Percentiles rank a stretch among this genome's conserved stretches.
phyloP scores from a whole-genome alignment of 1,140 invertebrate species.

The Sitobion miscanthi region DNA sequence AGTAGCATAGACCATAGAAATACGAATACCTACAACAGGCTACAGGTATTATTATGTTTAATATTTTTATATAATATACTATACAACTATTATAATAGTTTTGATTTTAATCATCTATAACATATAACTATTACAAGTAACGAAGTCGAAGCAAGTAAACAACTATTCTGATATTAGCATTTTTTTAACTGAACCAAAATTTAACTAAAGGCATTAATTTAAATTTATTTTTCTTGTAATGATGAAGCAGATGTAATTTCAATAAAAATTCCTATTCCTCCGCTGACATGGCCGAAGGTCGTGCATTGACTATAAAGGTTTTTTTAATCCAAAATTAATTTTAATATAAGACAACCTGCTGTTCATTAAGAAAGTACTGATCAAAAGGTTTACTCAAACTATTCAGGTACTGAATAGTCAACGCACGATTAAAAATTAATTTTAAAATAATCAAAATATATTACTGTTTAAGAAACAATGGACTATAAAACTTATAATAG shows the following conservation, averaged over 20 bases:
- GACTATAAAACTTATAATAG: too few species aligned
- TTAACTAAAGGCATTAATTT: not conserved
- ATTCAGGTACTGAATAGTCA: not conserved
- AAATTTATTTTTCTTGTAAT: not conserved
- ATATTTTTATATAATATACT: too few species aligned
- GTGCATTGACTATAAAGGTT: not conserved
- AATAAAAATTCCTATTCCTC: not conserved
- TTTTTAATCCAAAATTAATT: not conserved
- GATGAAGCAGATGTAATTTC: not conserved
- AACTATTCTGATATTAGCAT: not conserved
- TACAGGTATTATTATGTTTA: too few species aligned
- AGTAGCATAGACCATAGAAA: not conserved
- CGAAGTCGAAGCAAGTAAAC: not conserved
- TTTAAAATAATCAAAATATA: too few species aligned
- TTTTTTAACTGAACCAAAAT: not conserved
- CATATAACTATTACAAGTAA: not conserved
- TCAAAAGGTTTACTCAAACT: not conserved
- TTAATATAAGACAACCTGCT: not conserved
- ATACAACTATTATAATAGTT: not conserved
- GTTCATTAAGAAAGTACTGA: not conserved
- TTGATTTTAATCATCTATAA: not conserved
- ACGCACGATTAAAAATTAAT: too few species aligned
- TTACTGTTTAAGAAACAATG: too few species aligned
- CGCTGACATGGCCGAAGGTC: not conserved
- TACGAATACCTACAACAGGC: too few species aligned